Base-by-base conservation (phyloP, 2,113 vertebrate species). In the Catharus minimus region DNA sequence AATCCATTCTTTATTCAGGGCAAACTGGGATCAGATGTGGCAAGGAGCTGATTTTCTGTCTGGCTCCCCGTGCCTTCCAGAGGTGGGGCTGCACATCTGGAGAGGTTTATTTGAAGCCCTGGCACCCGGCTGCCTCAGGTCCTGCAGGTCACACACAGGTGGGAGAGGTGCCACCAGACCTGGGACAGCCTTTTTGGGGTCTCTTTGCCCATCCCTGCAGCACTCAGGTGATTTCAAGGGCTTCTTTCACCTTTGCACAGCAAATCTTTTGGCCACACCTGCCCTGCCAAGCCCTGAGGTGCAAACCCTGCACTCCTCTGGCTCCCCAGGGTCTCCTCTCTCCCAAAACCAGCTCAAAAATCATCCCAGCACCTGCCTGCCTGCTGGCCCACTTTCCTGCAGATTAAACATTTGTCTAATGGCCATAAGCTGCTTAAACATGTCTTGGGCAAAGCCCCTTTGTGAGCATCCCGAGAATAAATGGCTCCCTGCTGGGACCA, bases 391-490 rank as follows among this genome's bases (percentile, higher is more conserved):
- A 94, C 61, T 94, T 96, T 86, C 33, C 93, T 61, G 69, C 82
- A 82, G 93, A 95, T 95, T 94, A 95, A 96, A 84, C 76, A 30
- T 90, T 84, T 20, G 11, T 88, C 88, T 95, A 73, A 93, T 90
- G 88, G 62, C 66, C 50, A 36, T 88, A 95, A 95, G 88, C 94
- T 65, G 93, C 88, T 96, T 94, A 95, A 93, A 86, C 22, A 81
- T 57, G 73, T 88, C 90, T 91, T 93, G 83, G 86, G 80, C 77
- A 94, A 95, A 96, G 86, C 90, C 90, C 88, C 83, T 90, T 68
- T 84, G 77, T 53, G 53, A 77, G 56, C 1, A 1, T 49, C 33
- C 60, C 1, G 24, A 30, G 76, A 94, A 62, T 69, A 86, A 86
- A 77, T 20, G 73, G 66, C 38, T 78, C 62, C 76, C 83, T 68